These are phyloP conservation scores for Caenorhabditis sp. DNA, from an alignment of 2,888 invertebrate genomes.

Conservation along the genomic window DNA sequence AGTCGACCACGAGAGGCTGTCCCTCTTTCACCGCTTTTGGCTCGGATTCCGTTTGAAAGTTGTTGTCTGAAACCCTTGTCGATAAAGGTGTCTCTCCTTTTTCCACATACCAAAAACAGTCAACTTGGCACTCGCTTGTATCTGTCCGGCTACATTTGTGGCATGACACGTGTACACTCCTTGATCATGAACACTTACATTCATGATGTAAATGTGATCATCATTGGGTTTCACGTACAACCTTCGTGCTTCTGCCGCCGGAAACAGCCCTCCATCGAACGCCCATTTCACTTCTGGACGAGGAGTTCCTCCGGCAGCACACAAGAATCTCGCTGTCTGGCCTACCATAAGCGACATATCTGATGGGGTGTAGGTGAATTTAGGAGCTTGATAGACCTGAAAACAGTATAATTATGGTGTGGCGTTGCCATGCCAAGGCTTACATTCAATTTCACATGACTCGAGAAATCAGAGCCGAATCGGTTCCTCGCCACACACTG, in stretches of 20 bases:
- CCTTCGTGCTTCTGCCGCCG: constrained; percentile 69
- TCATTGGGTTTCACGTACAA: constrained; percentile 69
- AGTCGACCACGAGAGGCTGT: constrained; percentile 59
- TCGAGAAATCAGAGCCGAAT: constrained; percentile 68
- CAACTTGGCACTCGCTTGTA: constrained; percentile 65
- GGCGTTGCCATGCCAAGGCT: too few relatives aligned
- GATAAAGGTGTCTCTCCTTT: neutral
- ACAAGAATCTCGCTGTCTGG: constrained; percentile 70
- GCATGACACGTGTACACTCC: constrained; percentile 73
- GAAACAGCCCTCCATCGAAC: constrained; percentile 68
- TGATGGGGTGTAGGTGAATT: constrained; percentile 65
- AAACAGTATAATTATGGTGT: too few relatives aligned
- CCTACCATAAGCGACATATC: constrained; percentile 70
- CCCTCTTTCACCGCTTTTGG: constrained; percentile 39
- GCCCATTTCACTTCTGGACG: constrained; percentile 70
- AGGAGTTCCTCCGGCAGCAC: constrained; percentile 71
- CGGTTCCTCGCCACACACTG: constrained; percentile 71
- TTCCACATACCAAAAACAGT: constrained; percentile 58
- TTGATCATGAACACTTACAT: constrained; percentile 65
- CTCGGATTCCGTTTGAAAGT: constrained; percentile 34
- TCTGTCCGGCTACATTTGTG: constrained; percentile 63
- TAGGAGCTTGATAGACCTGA: constrained; percentile 70
- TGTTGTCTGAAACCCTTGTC: constrained; percentile 35
- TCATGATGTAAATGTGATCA: constrained; percentile 71
- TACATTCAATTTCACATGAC: constrained; percentile 38